Base-by-base conservation (phyloP, 2,888 invertebrate genomes). In the Drosophila robusta region DNA sequence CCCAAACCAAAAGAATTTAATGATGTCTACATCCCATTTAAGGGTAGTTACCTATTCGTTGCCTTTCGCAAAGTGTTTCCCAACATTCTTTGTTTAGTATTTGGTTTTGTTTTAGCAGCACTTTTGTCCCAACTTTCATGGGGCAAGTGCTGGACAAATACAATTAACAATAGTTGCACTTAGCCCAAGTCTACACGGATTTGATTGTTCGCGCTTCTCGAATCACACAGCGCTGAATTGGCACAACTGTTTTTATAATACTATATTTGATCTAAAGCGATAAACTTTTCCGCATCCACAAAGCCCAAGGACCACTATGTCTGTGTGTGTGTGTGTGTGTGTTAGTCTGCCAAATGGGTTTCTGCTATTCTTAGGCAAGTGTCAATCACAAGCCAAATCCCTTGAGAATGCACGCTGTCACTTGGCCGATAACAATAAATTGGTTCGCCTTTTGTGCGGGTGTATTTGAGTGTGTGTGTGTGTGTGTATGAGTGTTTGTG, bases 321-420 rank as follows among this genome's bases (percentile, higher is more conserved):
- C 1, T 29, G 11, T 46, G 26, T 16, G 3, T 34, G 11, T 46
- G 26, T 16, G 3, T 34, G n/a, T 9, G 11, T n/a, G 26, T 16
- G 26, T 42, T 26, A 22, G 49, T 63, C 6, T 36, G 36, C 22
- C 16, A 58, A 60, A 58, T 69, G 62, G 61, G 49, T 32, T 56
- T 41, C 36, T 57, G 56, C 58, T 61, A 57, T 74, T 62, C 55
- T 61, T 70, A 64, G 68, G 63, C 64, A 77, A 78, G 79, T 88
- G 90, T 89, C 89, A 89, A 89, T 90, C 90, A 88, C 75, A 54
- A 66, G 62, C 63, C 54, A 68, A 80, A 76, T 78, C 75, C 77
- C 76, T 62, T 32, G 70, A 73, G 88, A 76, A 70, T 71, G 74
- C 58, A 69, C 63, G 68, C 65, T 63, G 73, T 73, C 77, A 78